Percentiles rank a stretch among this genome's conserved stretches.
Conservation (phyloP, 2,797 vertebrate species). For the Poecilia velifera region DNA sequence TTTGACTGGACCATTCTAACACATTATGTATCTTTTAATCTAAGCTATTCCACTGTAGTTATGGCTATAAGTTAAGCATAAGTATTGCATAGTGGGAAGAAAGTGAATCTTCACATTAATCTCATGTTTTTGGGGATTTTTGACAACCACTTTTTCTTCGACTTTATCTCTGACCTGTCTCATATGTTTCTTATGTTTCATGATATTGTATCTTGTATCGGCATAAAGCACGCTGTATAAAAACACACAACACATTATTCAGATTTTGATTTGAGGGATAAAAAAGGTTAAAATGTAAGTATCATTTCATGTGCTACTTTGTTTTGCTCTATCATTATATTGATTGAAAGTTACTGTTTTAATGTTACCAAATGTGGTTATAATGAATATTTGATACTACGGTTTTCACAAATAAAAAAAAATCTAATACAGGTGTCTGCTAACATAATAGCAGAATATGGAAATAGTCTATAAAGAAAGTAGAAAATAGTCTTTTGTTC, state of each 20-base stretch:
- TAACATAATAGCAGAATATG: conserved; percentile 27
- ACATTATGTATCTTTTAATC: neutral
- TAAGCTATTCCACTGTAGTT: neutral
- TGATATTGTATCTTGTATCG: neutral
- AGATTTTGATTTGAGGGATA: no score
- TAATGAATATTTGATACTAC: conserved; percentile 27
- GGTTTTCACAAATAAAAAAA: conserved; percentile 23
- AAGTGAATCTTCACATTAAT: neutral
- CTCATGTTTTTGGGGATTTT: neutral
- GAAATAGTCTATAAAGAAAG: conserved; percentile 49
- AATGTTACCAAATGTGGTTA: no score
- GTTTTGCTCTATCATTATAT: no score
- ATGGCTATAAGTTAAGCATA: neutral
- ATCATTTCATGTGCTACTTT: no score
- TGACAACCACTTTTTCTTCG: no score
- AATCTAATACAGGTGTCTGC: conserved; percentile 44
- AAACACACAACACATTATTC: conserved; percentile 33
- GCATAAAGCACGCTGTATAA: neutral
- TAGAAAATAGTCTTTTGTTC: conserved; percentile 12
- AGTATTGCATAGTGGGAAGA: neutral
- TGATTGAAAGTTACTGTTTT: no score
- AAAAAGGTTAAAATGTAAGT: no score
- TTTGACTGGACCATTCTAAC: neutral
- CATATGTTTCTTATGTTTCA: neutral
- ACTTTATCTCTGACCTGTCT: no score